A percentile compares a stretch with the other conserved stretches of the same genome.
These are phyloP conservation scores for Amblyopsis rosae DNA, from an alignment of 2,113 vertebrate genomes.

Conservation along the genomic window DNA sequence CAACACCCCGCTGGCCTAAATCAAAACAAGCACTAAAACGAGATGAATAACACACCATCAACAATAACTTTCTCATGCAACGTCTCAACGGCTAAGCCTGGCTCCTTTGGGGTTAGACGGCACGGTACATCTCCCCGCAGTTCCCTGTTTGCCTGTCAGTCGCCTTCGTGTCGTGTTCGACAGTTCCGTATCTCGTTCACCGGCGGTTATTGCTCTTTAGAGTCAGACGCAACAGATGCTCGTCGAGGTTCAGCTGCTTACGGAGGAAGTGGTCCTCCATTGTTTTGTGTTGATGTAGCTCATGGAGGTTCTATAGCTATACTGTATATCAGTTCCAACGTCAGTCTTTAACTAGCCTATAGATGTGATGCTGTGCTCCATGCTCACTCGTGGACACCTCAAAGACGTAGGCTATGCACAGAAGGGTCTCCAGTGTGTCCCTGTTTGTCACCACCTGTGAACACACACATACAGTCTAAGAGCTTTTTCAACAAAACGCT, in stretches of 20 bases:
- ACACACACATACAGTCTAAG: constrained; percentile 26
- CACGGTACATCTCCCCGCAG: constrained; percentile 25
- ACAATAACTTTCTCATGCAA: constrained; percentile 71
- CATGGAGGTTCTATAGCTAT: constrained; percentile 38
- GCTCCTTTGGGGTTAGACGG: constrained; percentile 66
- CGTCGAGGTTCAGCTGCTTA: constrained; percentile 44
- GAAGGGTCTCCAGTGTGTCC: constrained; percentile 92
- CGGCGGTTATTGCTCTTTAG: not conserved
- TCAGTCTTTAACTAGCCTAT: constrained; percentile 95
- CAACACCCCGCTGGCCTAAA: constrained; percentile 44
- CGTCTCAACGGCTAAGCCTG: constrained; percentile 52
- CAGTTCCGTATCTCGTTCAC: constrained; percentile 1
- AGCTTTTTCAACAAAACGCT: not conserved
- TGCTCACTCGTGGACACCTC: constrained; percentile 94
- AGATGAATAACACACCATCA: constrained; percentile 64
- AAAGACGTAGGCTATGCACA: constrained; percentile 92
- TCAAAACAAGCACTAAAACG: constrained; percentile 73
- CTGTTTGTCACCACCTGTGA: constrained; percentile 91
- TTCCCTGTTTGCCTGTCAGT: constrained; percentile 13
- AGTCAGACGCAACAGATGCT: constrained; percentile 19
- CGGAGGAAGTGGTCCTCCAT: constrained; percentile 52
- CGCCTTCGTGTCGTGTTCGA: constrained; percentile 33
- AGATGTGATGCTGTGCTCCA: constrained; percentile 93
- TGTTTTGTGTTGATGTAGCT: constrained; percentile 41
- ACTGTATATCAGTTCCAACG: constrained; percentile 36